phyloP scores from a whole-genome alignment of 2,797 vertebrate genomes.

The Protosalanx chinensis region DNA sequence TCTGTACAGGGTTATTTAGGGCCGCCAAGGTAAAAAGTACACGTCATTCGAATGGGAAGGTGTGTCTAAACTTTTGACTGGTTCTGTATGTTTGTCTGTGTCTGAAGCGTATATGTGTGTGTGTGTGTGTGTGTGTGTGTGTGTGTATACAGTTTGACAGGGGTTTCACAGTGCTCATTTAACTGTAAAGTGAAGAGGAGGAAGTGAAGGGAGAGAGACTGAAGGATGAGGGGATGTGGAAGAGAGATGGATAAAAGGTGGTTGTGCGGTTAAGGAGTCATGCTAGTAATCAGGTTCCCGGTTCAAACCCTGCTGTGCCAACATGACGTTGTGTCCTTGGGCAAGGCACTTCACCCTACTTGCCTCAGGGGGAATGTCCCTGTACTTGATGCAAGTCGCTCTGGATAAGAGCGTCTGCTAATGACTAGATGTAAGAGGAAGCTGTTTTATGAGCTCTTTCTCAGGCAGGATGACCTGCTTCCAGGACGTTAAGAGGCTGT shows the following conservation, averaged over 20 bases:
- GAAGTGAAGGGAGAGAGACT: slow-evolving; percentile 7
- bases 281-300: too few species aligned
- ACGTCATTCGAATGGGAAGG: too few species aligned
- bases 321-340: too few species aligned
- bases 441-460: slow-evolving; percentile 22
- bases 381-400: too few species aligned
- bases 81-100: neutral
- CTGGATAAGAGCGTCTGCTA: too few species aligned
- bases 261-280: too few species aligned
- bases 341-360: too few species aligned
- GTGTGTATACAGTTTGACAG: slow-evolving; percentile 1
- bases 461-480: slow-evolving; percentile 18
- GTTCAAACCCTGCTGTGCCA: too few species aligned
- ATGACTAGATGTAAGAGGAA: neutral
- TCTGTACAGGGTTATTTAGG: neutral
- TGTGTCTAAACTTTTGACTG: too few species aligned
- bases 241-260: neutral
- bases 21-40: neutral
- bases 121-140: neutral
- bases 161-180: slow-evolving; percentile 15
- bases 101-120: neutral
- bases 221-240: neutral
- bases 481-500: slow-evolving; percentile 23
- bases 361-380: too few species aligned
- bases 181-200: slow-evolving; percentile 16